Base-by-base conservation (phyloP, 2,113 vertebrate genomes). In the Salminus brasiliensis region DNA sequence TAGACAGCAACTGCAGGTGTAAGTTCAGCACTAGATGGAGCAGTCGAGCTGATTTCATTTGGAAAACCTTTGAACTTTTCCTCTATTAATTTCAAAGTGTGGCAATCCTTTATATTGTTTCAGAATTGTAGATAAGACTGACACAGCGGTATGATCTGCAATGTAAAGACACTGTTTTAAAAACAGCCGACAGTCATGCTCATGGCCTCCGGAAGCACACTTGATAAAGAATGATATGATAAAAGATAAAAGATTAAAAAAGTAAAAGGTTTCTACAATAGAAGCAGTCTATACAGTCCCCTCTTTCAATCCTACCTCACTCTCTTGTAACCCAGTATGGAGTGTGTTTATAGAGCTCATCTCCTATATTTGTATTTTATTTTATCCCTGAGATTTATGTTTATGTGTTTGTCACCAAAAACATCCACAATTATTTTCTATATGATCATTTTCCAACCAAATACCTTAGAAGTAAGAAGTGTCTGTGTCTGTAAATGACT, bases 11-110 rank as follows among this genome's bases (percentile, higher is more conserved):
- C 52, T 67, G 25, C 45, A 39, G 45, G 21, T 77, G 21, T 52
- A 16, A 25, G 4, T 36, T 18, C 47, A 43, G n/a, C 82, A 77
- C 82, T 81, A 84, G 82, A 84, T 81, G 82, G 82, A 76, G 78
- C 43, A 81, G 13, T 70, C 23, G 72, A 62, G 41, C 79, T 66
- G 30, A 80, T 39, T 34, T 25, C 2, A 67, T 63, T 29, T 57
- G 21, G 12, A 77, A 57, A 52, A 25, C 0, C 23, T 60, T 13
- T 29, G 25, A 66, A 52, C 52, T 36, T 1, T 72, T 53, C 36
- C 25, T 27, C 23, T 47, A 23, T 16, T 13, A 47, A 12, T 47
- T 63, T 60, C 6, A 36, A 65, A 55, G 65, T 21, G 32, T 0
- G 23, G 2, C 11, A 39, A 27, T 34, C 12, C 4, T 4, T 59